A percentile compares a stretch with the other conserved stretches of the same genome.
phyloP scores from a whole-genome alignment of 2,888 invertebrate genomes.

The Limnephilus lunatus region DNA sequence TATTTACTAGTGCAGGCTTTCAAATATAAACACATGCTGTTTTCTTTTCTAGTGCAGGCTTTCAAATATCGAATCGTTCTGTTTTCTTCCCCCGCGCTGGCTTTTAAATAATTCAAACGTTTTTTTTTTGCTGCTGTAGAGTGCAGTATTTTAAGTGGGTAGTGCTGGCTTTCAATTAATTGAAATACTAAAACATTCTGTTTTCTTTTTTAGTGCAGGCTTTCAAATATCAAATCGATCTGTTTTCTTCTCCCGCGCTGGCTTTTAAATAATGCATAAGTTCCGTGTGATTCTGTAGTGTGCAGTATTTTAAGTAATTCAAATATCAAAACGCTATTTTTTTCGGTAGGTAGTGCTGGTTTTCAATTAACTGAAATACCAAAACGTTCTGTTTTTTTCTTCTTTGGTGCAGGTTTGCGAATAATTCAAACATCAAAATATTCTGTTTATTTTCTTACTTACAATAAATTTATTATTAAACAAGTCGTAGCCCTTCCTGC shows the following conservation, averaged over 20 bases:
- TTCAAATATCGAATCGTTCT: neutral
- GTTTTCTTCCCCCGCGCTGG: neutral
- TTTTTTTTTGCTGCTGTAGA: neutral
- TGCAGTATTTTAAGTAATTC: neutral
- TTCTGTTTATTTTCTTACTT: neutral
- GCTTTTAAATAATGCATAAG: neutral
- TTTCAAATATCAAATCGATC: neutral
- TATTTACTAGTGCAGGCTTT: neutral
- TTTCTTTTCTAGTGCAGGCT: neutral
- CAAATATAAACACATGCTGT: neutral
- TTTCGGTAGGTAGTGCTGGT: neutral
- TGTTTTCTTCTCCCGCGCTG: neutral
- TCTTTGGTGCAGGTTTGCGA: neutral
- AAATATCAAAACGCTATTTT: neutral
- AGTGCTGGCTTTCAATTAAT: neutral
- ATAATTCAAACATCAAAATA: neutral
- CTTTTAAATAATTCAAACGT: neutral
- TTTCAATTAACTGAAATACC: neutral
- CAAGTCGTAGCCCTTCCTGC: too few relatives aligned
- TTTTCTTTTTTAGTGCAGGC: neutral
- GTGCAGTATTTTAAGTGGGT: neutral
- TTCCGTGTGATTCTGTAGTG: neutral
- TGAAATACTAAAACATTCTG: neutral
- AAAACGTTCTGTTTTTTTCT: neutral
- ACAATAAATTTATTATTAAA: too few relatives aligned